Evolutionary conservation across 1,140 invertebrate species (phyloP), one percentile per base, ranked within the genome.

Genomic region (Zaprionus lachaisei): DNA sequence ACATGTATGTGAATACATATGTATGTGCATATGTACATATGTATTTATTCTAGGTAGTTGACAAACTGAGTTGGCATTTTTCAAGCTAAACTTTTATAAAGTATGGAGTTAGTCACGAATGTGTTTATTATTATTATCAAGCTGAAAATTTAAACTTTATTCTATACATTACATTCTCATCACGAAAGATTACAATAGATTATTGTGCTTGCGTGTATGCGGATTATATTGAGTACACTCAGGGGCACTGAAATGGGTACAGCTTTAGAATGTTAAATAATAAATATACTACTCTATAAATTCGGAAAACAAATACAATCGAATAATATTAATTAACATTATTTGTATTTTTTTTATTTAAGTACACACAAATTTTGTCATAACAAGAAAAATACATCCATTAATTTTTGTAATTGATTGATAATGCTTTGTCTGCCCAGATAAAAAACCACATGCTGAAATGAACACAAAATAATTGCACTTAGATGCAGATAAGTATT

Each of bases 51-150:
- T 26, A 4, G 37, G 7, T 14, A n/a, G 41, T 34, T 64, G 26
- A 49, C 28, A 15, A 28, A 11, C 28, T 56, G 54, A 56, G 14
- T 56, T 56, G 41, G 41, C 41, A 17, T 22, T 51, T 24, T 51
- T 51, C 4, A 24, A 51, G 12, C 12, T 51, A 24, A 12, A 7
- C 1, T 7, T 24, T 12, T 4, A 51, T 24, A 20, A 22, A 22
- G 0, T 24, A 20, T 4, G 47, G n/a, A 17, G 41, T 17, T 47
- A 47, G 41, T 51, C 47, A 24, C 47, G 47, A 51, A 51, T 22
- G 5, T 14, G 9, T 24, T 51, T 22, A 51, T 24, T 51, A 2
- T 49, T 22, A 49, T 51, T 5, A 5, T 47, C 2, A 17, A 47
- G n/a, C n/a, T 47, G 2, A 9, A 47, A 17, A 17, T 47, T 47